Base-by-base conservation (phyloP, 2,113 vertebrate genomes). In the Numenius arquata region DNA sequence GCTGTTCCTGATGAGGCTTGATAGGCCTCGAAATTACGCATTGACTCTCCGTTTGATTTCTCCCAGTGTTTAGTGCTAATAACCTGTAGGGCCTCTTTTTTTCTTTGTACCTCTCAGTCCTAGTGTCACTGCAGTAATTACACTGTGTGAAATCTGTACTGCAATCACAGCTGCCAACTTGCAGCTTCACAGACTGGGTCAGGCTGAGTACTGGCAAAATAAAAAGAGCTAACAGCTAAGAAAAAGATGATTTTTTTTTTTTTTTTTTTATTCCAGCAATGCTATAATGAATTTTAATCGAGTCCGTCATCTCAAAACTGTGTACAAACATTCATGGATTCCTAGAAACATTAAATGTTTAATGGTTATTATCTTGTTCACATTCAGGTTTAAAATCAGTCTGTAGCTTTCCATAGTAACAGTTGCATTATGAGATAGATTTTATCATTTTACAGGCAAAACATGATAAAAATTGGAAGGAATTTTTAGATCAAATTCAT, bases 1-100 rank as follows among this genome's bases (percentile, higher is more conserved):
- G 99, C 99, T 99, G 99, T 98, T 99, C 98, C 98, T 99, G 99
- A 99, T 99, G 98, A 99, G 98, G 98, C 98, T 99, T 99, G 99
- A 99, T 99, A 98, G 98, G 98, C 98, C 98, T 99, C 98, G 98
- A 99, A 99, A 99, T 99, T 99, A 99, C 98, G 98, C 98, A 98
- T 98, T 98, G 98, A 98, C 98, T 99, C 98, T 98, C 96, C 97
- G 97, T 98, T 98, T 98, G 98, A 98, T 99, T 99, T 98, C 98
- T 98, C 98, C 98, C 97, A 98, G 98, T 99, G 98, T 99, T 99
- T 99, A 99, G 99, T 98, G 98, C 98, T 99, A 99, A 99, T 99
- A 99, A 99, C 98, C 99, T 99, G 99, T 98, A 98, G 99, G 98
- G 98, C 98, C 98, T 98, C 98, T 98, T 98, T 98, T 98, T 98